Conservation (phyloP, 2,113 vertebrate genomes). For the Centropus unirufus region DNA sequence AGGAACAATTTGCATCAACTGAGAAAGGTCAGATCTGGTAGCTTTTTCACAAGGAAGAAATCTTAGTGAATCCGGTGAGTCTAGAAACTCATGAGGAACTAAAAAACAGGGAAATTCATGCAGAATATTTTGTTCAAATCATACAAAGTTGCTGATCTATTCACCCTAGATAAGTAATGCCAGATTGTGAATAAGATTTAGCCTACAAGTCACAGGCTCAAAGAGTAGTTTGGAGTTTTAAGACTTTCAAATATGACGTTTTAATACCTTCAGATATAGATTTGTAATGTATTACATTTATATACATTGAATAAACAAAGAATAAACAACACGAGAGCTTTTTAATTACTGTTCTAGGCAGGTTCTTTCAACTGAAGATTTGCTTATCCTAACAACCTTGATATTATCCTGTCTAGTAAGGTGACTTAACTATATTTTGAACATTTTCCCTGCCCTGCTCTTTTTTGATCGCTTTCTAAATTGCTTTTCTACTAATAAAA, state of each 20-base stretch:
- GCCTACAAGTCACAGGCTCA: neutral
- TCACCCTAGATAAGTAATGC: accelerated
- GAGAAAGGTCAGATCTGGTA: neutral
- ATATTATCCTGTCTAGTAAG: neutral
- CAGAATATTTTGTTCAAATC: neutral
- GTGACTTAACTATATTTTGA: neutral
- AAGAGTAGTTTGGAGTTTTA: neutral
- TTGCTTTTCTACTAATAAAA: neutral
- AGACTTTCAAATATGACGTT: neutral
- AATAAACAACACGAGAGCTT: neutral
- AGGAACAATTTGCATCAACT: neutral
- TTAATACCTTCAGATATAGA: neutral
- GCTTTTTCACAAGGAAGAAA: neutral
- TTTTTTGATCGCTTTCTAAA: neutral
- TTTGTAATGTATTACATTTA: neutral
- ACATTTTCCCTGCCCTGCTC: neutral
- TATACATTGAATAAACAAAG: neutral
- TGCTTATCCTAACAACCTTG: neutral
- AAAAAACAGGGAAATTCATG: neutral
- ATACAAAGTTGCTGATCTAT: neutral
- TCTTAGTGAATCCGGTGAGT: neutral
- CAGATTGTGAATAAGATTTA: neutral
- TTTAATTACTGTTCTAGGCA: neutral
- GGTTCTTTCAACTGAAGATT: neutral
- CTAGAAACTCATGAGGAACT: neutral